Percentiles rank a stretch among this genome's conserved stretches.
phyloP scores from a whole-genome alignment of 2,113 vertebrate species.

The Cololabis saira region DNA sequence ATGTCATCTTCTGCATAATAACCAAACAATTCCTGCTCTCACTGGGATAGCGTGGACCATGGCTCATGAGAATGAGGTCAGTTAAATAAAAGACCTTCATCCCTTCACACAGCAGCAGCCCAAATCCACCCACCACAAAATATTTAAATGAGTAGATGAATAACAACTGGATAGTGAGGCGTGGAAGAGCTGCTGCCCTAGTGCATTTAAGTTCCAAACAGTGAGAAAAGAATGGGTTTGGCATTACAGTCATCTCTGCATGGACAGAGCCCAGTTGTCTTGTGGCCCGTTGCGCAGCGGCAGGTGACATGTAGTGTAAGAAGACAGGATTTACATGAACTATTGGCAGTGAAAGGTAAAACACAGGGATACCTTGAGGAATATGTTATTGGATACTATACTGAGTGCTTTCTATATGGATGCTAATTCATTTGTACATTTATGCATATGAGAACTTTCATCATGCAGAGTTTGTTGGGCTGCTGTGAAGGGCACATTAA shows the following conservation, averaged over 20 bases:
- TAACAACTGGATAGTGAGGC: background rate
- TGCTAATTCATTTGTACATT: background rate
- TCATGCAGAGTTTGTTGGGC: background rate
- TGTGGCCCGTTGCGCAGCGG: conserved; percentile 11
- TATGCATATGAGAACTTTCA: background rate
- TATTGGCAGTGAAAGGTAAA: conserved; percentile 7
- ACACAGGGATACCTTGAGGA: background rate
- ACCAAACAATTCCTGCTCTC: background rate
- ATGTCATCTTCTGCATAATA: no score
- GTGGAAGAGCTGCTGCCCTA: background rate
- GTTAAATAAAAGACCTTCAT: conserved; percentile 25
- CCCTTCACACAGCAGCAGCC: conserved; percentile 6
- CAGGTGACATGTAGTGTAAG: conserved; percentile 19
- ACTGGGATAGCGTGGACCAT: background rate
- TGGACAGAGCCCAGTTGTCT: conserved; percentile 28
- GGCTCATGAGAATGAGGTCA: conserved; percentile 27
- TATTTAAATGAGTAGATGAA: background rate
- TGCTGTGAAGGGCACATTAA: conserved; percentile 5
- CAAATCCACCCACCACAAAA: background rate
- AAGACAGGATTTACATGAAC: conserved; percentile 17
- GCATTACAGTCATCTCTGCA: conserved; percentile 4
- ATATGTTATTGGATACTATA: background rate
- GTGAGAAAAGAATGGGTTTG: background rate
- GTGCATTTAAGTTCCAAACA: background rate
- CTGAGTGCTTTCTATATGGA: background rate